Conservation (phyloP, 2,113 vertebrate species). For the Chaetops frenatus region DNA sequence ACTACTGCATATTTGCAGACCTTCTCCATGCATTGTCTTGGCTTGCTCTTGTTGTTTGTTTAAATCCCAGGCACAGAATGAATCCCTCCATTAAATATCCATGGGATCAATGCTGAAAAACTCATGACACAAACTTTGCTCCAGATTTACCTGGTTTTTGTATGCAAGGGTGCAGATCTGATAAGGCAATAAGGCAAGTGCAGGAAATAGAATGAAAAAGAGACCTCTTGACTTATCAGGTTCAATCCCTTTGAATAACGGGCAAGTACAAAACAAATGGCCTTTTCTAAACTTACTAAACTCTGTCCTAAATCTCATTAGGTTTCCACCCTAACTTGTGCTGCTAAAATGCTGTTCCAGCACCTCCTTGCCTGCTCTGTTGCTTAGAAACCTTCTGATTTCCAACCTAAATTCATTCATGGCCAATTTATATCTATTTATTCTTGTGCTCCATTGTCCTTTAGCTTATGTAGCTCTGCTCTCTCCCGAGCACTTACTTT, state of each 20-base stretch:
- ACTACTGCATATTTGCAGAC: neutral
- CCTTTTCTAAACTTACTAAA: slow-evolving; percentile 47
- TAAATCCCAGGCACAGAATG: neutral
- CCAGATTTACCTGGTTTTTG: neutral
- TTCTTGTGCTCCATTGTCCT: slow-evolving; percentile 49
- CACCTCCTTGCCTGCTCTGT: slow-evolving; percentile 30
- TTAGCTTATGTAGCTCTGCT: slow-evolving; percentile 27
- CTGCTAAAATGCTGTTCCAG: slow-evolving; percentile 25
- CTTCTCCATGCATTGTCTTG: neutral
- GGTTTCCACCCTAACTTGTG: neutral
- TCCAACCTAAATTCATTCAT: slow-evolving; percentile 53
- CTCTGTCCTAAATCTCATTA: slow-evolving; percentile 50
- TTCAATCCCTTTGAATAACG: slow-evolving; percentile 26
- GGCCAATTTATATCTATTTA: slow-evolving; percentile 64
- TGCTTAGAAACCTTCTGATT: slow-evolving; percentile 63
- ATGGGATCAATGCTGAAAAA: neutral
- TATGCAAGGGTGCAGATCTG: neutral
- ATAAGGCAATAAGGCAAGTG: neutral
- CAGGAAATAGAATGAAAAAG: neutral
- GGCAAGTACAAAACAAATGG: slow-evolving; percentile 36
- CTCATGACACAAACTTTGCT: neutral
- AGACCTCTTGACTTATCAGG: slow-evolving; percentile 11
- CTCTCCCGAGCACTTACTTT: slow-evolving; percentile 14
- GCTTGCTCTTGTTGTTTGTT: neutral
- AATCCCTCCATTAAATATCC: neutral